These are phyloP conservation scores for Cololabis saira DNA, from an alignment of 2,113 vertebrate genomes.

Conservation along the genomic window DNA sequence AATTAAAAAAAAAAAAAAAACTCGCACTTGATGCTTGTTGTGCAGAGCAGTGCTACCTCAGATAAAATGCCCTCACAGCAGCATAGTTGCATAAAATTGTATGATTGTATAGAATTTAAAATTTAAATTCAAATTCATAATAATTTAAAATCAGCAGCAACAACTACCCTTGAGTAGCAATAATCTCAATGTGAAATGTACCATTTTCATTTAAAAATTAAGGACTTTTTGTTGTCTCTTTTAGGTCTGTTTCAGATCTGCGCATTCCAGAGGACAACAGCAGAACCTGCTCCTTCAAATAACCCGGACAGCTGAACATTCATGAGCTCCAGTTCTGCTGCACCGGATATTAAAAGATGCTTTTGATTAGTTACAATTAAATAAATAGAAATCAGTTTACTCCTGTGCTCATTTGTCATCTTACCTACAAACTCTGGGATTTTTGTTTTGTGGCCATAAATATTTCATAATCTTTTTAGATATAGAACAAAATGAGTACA, in stretches of 20 bases:
- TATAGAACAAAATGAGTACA: background rate
- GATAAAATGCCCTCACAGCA: no score
- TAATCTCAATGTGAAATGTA: no score
- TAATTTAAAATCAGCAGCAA: no score
- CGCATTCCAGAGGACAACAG: slow-evolving; percentile 73
- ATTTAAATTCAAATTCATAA: no score
- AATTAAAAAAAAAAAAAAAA: no score
- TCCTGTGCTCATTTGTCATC: background rate
- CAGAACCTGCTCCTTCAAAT: slow-evolving; percentile 68
- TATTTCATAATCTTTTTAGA: background rate
- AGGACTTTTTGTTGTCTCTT: background rate
- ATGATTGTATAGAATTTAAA: no score
- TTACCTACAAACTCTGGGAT: background rate
- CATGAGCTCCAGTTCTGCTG: background rate
- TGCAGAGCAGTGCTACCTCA: background rate
- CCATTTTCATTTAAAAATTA: background rate
- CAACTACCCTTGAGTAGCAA: no score
- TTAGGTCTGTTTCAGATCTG: slow-evolving; percentile 81
- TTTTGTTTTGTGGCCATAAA: background rate
- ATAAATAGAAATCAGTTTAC: slow-evolving; percentile 52
- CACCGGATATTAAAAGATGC: slow-evolving; percentile 3
- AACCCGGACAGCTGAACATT: slow-evolving; percentile 66
- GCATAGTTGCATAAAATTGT: no score
- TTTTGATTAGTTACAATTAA: slow-evolving; percentile 30
- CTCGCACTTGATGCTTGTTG: background rate